Percentiles rank a stretch among this genome's conserved stretches.
These are phyloP conservation scores for Cephus spinipes DNA, from an alignment of 2,888 invertebrate genomes.

Conservation along the genomic window DNA sequence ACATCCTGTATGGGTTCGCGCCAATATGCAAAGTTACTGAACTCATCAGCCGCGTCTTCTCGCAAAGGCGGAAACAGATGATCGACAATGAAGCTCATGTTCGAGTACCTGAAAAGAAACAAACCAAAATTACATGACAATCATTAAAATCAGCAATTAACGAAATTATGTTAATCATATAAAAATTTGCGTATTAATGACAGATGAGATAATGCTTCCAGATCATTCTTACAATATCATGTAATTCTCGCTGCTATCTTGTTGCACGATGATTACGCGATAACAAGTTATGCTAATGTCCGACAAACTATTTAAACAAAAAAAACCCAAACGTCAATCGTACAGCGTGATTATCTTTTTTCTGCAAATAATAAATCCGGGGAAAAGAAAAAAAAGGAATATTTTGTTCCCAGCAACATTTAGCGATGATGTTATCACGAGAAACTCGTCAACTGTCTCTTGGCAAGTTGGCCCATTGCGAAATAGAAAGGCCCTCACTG, in stretches of 20 bases:
- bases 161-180: not conserved
- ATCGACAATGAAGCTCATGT: constrained; percentile 94
- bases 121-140: constrained; percentile 3
- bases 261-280: not conserved
- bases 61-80: constrained; percentile 91
- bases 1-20: constrained; percentile 83
- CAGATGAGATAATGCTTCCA: not conserved
- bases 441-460: not conserved
- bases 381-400: too few species aligned
- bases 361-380: not conserved
- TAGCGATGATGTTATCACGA: not conserved
- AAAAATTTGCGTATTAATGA: not conserved
- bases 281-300: not conserved
- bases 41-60: constrained; percentile 76
- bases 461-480: not conserved
- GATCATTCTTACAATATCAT: not conserved
- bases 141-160: not conserved
- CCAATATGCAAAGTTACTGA: constrained; percentile 93
- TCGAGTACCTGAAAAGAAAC: constrained; percentile 83
- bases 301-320: not conserved
- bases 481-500: not conserved
- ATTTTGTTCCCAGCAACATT: not conserved
- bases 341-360: not conserved
- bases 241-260: not conserved
- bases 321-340: not conserved